Evolutionary conservation across 2,797 vertebrate genomes (phyloP).

Genomic region (Sphaeramia orbicularis): DNA sequence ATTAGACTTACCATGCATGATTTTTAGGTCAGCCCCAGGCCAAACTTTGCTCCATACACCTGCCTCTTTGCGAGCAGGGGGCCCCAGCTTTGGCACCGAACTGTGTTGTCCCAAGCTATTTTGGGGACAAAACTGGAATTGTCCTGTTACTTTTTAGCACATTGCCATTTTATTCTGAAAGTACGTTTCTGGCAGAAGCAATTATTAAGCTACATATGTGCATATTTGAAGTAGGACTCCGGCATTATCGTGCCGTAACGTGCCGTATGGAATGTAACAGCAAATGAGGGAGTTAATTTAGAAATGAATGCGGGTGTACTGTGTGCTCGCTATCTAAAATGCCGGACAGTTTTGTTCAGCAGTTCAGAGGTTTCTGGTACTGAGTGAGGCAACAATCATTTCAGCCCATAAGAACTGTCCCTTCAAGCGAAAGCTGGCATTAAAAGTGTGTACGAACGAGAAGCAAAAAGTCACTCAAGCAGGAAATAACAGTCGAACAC

Average conservation of each 20-base stretch:
- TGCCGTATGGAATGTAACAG: neutral
- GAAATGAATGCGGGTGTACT: neutral
- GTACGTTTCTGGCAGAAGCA: slow-evolving; percentile 4
- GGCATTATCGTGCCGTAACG: too few species aligned
- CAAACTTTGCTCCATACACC: slow-evolving; percentile 63
- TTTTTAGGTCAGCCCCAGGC: slow-evolving; percentile 78
- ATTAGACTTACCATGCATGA: slow-evolving; percentile 57
- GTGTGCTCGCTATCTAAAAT: slow-evolving; percentile 26
- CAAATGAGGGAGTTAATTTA: neutral
- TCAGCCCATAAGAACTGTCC: slow-evolving; percentile 29
- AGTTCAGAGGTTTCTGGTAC: slow-evolving; percentile 40
- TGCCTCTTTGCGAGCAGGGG: slow-evolving; percentile 53
- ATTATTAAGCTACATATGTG: neutral
- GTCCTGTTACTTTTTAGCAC: slow-evolving; percentile 19
- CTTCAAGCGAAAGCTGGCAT: slow-evolving; percentile 71
- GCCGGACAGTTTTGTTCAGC: slow-evolving; percentile 15
- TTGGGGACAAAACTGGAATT: slow-evolving; percentile 46
- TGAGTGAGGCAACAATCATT: slow-evolving; percentile 37
- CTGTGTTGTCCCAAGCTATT: slow-evolving; percentile 60
- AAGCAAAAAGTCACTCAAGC: slow-evolving; percentile 46
- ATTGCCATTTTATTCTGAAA: slow-evolving; percentile 2
- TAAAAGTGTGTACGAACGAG: slow-evolving; percentile 41
- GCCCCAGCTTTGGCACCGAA: slow-evolving; percentile 50
- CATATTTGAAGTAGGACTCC: neutral
- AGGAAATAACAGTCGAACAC: slow-evolving; percentile 41